Evolutionary conservation across 2,888 invertebrate species (phyloP), one percentile per base, ranked within the genome.

Genomic region (Caenorhabditis sp.): DNA sequence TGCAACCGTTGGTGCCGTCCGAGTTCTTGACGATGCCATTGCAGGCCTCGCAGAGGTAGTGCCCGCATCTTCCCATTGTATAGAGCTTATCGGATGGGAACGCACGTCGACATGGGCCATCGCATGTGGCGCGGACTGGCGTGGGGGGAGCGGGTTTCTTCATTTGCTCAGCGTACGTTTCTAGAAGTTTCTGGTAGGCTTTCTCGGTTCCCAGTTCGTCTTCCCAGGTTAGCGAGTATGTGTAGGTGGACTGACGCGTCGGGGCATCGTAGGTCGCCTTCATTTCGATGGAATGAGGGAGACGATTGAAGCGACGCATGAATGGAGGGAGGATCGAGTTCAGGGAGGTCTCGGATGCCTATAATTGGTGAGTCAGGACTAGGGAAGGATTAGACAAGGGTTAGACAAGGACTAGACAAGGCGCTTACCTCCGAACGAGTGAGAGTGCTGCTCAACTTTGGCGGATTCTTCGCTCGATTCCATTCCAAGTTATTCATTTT

Each of bases 41-140:
- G 47, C 64, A 64, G 20, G 24, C 24, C 20, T 28, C 44, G 26
- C 64, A 64, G 50, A 64, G 47, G n/a, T 47, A 22, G 18, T 64
- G 64, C 1, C 28, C 47, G 50, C 64, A 64, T 20, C 26, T 22
- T 3, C 24, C 47, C 13, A 64, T 22, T 20, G 50, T 5, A 18
- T 32, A 5, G 1, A 64, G 24, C 1, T 11, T 3, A 15, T 44
- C 26, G 13, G 64, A 24, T 13, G 22, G 20, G 64, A 24, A 64
- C 2, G n/a, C 18, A 8, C 35, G 28, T 1, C 50, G 24, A 22
- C 64, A 64, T 15, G 64, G 64, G 2, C 64, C 64, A 26, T 64
- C 64, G 18, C 64, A 64, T 1, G 28, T n/a, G 1, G 24, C 13
- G 11, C 24, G 8, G 2, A 51, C 51, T 9, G 24, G 24, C 3